Evolutionary conservation across 2,113 vertebrate species (phyloP).

Genomic region (Brachypodius melanocephalos): DNA sequence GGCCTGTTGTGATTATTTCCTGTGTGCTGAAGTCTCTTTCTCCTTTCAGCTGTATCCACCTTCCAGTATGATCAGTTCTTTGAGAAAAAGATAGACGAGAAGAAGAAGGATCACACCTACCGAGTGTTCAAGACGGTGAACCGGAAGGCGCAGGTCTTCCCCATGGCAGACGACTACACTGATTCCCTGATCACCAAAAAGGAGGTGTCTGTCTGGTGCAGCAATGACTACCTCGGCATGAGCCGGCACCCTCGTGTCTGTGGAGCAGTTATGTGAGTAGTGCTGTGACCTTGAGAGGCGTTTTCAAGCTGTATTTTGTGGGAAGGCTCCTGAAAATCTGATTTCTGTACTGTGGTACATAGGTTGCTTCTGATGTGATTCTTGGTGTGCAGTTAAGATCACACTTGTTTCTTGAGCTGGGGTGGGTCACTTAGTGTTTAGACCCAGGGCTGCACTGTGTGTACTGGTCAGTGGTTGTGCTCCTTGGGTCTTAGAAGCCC

Average conservation of each 20-base stretch:
- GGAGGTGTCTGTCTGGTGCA: constrained; percentile 96
- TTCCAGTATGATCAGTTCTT: constrained; percentile 94
- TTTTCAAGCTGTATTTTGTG: neutral
- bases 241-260: constrained; percentile 91
- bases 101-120: constrained; percentile 93
- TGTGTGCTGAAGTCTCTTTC: neutral
- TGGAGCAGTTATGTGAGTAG: constrained; percentile 88
- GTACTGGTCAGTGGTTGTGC: neutral
- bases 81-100: constrained; percentile 94
- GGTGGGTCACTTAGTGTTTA: neutral
- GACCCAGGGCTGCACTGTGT: neutral
- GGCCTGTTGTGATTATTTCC: neutral
- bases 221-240: constrained; percentile 98
- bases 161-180: constrained; percentile 91
- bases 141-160: constrained; percentile 85
- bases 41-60: constrained; percentile 75
- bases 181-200: constrained; percentile 81
- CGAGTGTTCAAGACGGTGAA: constrained; percentile 97
- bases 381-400: neutral
- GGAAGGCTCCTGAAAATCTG: neutral
- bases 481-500: neutral
- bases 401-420: neutral
- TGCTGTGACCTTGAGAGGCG: neutral
- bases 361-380: neutral
- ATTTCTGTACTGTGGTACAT: neutral